These are phyloP conservation scores for Patagioenas fasciata DNA, from an alignment of 2,113 vertebrate species.

Conservation along the genomic window DNA sequence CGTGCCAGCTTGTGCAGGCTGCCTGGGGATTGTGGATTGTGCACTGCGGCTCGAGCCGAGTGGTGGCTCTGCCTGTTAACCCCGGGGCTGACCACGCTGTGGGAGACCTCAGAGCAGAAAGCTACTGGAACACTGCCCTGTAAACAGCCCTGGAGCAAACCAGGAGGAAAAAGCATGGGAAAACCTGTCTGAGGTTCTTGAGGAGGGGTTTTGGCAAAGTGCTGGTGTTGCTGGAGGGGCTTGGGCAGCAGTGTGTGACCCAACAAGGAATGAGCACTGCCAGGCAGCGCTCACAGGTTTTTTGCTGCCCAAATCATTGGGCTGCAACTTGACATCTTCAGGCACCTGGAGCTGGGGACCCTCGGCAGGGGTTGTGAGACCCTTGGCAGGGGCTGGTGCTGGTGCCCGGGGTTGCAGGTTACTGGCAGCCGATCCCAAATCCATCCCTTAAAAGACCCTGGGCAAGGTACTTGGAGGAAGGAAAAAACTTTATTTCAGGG, in stretches of 20 bases:
- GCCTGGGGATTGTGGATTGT: slow-evolving; percentile 66
- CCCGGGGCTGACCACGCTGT: not conserved
- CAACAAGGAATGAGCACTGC: accelerated
- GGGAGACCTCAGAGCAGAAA: not conserved
- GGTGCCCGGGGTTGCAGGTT: accelerated
- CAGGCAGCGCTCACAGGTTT: accelerated
- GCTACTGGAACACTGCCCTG: not conserved
- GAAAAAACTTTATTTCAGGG: not conserved
- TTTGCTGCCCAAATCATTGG: not conserved
- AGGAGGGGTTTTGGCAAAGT: no score
- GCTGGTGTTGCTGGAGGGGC: not conserved
- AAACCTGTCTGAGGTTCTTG: accelerated
- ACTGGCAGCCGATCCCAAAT: accelerated
- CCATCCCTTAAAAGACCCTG: not conserved
- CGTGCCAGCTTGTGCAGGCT: slow-evolving; percentile 72
- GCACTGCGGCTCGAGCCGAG: slow-evolving; percentile 13
- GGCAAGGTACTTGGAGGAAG: not conserved
- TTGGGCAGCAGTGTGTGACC: accelerated
- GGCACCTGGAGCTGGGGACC: accelerated
- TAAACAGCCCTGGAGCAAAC: not conserved
- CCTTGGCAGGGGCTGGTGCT: not conserved
- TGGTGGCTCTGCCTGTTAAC: slow-evolving; percentile 26
- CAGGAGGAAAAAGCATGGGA: not conserved
- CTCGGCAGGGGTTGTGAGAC: not conserved
- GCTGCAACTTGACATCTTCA: not conserved